A percentile compares a stretch with the other conserved stretches of the same genome.
Conservation (phyloP, 2,888 invertebrate species). For the Erynnis tages region DNA sequence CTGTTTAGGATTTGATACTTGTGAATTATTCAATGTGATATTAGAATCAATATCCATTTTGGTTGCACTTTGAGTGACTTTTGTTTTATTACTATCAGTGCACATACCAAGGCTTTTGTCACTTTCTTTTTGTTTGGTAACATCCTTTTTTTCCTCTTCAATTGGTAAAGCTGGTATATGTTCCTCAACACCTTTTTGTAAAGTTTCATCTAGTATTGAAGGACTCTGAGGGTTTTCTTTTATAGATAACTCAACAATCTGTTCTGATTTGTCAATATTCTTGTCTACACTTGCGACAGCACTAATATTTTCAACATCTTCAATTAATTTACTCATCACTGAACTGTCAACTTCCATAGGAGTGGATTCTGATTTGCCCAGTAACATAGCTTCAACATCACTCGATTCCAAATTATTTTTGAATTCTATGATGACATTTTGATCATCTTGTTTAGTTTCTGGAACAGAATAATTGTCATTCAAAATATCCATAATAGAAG, state of each 20-base stretch:
- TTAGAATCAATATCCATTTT: not conserved
- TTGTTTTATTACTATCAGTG: conserved; percentile 14
- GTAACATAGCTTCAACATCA: conserved; percentile 75
- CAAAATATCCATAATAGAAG: conserved; percentile 77
- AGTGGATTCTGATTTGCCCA: conserved; percentile 52
- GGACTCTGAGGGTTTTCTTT: conserved; percentile 61
- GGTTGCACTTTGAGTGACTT: not conserved
- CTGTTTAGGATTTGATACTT: not conserved
- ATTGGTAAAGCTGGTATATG: conserved; percentile 45
- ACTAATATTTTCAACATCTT: conserved; percentile 48
- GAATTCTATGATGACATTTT: conserved; percentile 48
- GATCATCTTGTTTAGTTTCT: conserved; percentile 52
- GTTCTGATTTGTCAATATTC: conserved; percentile 34
- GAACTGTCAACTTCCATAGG: conserved; percentile 59
- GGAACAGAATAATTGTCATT: conserved; percentile 47
- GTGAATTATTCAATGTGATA: not conserved
- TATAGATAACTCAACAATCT: conserved; percentile 26
- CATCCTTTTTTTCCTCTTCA: conserved; percentile 12
- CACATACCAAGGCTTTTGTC: too few species aligned
- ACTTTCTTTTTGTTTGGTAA: conserved; percentile 18
- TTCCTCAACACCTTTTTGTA: conserved; percentile 63
- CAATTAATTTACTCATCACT: conserved; percentile 49
- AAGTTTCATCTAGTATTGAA: conserved; percentile 66
- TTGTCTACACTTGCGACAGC: conserved; percentile 35
- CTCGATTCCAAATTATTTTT: conserved; percentile 63